Conservation (phyloP, 2,888 invertebrate genomes). For the Odontocerum albicorne region DNA sequence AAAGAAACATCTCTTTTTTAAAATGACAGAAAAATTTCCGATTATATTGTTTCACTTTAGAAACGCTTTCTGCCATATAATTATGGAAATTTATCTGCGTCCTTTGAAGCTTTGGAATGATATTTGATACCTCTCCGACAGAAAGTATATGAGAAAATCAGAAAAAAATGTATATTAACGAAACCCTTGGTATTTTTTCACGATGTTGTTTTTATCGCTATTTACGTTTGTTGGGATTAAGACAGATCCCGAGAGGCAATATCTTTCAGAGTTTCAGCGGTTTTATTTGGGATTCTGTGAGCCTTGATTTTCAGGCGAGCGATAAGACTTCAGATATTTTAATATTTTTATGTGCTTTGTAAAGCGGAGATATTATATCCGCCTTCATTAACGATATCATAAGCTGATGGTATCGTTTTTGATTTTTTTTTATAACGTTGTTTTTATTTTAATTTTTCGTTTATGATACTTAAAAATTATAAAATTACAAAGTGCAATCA, state of each 20-base stretch:
- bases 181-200: constrained; percentile 7
- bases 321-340: constrained; percentile 2
- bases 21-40: no score
- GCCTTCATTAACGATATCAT: no score
- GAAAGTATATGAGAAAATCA: constrained; percentile 8
- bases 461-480: no score
- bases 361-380: no score
- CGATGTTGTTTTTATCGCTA: constrained; percentile 21
- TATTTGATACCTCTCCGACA: constrained; percentile 16
- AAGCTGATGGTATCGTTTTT: no score
- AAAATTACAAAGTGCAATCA: no score
- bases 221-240: constrained; percentile 25
- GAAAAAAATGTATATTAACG: constrained; percentile 9
- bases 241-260: constrained; percentile 20
- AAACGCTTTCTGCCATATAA: no score
- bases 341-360: constrained; percentile 1
- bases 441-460: no score
- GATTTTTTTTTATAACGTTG: no score
- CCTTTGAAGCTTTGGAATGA: constrained; percentile 22
- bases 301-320: constrained; percentile 9
- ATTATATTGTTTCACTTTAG: no score
- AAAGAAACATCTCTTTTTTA: no score
- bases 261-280: constrained; percentile 18
- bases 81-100: constrained; percentile 29
- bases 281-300: constrained; percentile 1